These are phyloP conservation scores for Ctenomys sociabilis DNA, from an alignment of 2,113 vertebrate species.

Conservation along the genomic window DNA sequence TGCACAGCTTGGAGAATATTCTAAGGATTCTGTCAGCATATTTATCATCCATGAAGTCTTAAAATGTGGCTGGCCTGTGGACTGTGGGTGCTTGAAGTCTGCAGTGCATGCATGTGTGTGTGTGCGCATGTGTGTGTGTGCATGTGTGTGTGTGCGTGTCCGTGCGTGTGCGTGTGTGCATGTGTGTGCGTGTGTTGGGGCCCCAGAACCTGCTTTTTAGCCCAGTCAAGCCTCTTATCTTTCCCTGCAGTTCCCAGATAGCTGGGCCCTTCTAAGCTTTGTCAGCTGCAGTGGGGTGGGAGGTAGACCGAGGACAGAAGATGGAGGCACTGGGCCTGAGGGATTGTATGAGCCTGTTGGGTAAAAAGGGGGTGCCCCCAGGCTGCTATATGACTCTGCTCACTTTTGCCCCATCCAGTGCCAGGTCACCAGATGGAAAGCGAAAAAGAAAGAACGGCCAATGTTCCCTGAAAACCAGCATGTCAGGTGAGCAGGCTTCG, in stretches of 20 bases:
- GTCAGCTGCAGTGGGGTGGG: slow-evolving; percentile 64
- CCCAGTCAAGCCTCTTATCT: slow-evolving; percentile 62
- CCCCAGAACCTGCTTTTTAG: slow-evolving; percentile 1
- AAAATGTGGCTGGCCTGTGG: neutral
- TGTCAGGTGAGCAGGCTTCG: slow-evolving; percentile 91
- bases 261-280: slow-evolving; percentile 45
- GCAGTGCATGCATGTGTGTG: no score
- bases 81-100: neutral
- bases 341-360: neutral
- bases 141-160: neutral
- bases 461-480: slow-evolving; percentile 98
- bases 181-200: neutral
- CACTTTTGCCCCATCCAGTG: slow-evolving; percentile 64
- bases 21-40: neutral
- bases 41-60: neutral
- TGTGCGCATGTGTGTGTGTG: neutral
- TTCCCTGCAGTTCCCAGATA: slow-evolving; percentile 63
- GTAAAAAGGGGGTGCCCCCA: neutral
- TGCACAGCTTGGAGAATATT: slow-evolving; percentile 34
- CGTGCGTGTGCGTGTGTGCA: neutral
- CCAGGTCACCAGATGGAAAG: slow-evolving; percentile 98
- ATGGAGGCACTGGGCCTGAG: neutral
- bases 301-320: slow-evolving; percentile 15
- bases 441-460: slow-evolving; percentile 99
- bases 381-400: slow-evolving; percentile 56